A percentile compares a stretch with the other conserved stretches of the same genome.
Conservation (phyloP, 1,140 invertebrate species). For the Chironomus tepperi region DNA sequence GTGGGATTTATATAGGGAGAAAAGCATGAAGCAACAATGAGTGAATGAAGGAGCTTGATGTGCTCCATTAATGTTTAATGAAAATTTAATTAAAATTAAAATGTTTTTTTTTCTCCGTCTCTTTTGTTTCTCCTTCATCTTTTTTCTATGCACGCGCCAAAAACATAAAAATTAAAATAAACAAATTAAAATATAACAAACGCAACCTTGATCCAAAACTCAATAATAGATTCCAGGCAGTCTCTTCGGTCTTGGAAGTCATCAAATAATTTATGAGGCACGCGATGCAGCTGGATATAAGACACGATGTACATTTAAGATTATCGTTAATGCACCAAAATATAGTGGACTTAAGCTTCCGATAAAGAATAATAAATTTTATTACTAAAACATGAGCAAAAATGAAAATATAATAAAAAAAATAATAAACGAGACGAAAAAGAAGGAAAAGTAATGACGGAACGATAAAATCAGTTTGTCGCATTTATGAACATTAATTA, state of each 20-base stretch:
- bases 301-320: constrained; percentile 36
- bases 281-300: constrained; percentile 43
- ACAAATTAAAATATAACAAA: no score
- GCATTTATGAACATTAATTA: no score
- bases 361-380: constrained; percentile 23
- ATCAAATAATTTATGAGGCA: constrained; percentile 41
- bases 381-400: neutral
- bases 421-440: no score
- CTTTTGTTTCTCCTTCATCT: neutral
- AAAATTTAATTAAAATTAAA: constrained; percentile 1
- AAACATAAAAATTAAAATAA: no score
- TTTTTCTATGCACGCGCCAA: no score
- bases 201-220: no score
- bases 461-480: no score
- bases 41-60: no score
- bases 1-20: neutral
- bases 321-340: constrained; percentile 24
- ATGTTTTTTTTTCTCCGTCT: neutral
- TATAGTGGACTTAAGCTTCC: neutral
- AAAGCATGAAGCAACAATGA: neutral
- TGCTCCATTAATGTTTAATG: neutral
- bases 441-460: no score
- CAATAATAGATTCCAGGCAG: constrained; percentile 37
- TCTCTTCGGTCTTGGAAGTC: constrained; percentile 37
- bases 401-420: no score